Evolutionary conservation across 2,113 vertebrate species (phyloP).

Genomic region (Microtus richardsoni): DNA sequence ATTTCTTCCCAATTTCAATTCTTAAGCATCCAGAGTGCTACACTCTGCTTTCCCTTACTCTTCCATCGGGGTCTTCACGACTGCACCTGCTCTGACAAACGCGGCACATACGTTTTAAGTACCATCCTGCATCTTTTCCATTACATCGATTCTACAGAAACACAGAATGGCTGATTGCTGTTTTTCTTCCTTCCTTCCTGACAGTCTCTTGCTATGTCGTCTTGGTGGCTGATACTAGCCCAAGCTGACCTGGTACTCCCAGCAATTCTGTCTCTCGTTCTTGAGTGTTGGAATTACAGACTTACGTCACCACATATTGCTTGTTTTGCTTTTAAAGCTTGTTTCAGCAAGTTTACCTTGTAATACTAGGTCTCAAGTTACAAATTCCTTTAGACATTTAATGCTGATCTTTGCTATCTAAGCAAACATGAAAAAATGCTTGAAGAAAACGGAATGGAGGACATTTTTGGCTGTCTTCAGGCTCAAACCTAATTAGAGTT

Average conservation of each 20-base stretch:
- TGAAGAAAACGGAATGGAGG: neutral
- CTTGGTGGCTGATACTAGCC: neutral
- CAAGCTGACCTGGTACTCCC: neutral
- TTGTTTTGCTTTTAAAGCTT: slow-evolving; percentile 46
- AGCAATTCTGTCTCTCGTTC: neutral
- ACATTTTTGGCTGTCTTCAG: slow-evolving; percentile 23
- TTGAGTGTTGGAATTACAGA: neutral
- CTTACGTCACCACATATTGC: neutral
- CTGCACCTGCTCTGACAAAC: neutral
- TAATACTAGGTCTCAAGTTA: slow-evolving; percentile 32
- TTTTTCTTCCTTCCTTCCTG: neutral
- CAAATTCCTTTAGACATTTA: slow-evolving; percentile 38
- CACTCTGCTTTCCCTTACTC: slow-evolving; percentile 26
- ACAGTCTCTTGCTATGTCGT: neutral
- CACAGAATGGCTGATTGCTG: neutral
- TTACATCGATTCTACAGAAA: neutral
- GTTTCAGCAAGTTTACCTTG: slow-evolving; percentile 46
- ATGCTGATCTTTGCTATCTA: slow-evolving; percentile 24
- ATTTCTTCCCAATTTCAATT: slow-evolving; percentile 33
- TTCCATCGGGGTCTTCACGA: neutral
- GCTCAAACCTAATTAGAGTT: slow-evolving; percentile 29
- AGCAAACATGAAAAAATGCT: neutral
- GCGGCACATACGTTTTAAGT: neutral
- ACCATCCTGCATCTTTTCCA: neutral
- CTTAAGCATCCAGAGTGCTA: slow-evolving; percentile 18